Evolutionary conservation across 2,113 vertebrate species (phyloP).

Genomic region (Gobius niger): DNA sequence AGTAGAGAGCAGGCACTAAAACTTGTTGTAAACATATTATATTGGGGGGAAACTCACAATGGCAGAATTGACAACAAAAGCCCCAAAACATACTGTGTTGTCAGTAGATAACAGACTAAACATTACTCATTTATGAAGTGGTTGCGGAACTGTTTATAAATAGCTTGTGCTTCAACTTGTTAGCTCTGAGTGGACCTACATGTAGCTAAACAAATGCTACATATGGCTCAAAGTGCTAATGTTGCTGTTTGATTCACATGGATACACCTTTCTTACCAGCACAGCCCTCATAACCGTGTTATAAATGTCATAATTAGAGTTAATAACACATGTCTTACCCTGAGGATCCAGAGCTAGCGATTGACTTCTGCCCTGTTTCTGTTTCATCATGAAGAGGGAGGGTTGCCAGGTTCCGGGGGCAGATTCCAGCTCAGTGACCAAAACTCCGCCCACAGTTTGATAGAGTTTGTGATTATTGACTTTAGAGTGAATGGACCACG

Average conservation of each 20-base stretch:
- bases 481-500: not conserved
- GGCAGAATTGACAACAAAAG: not conserved
- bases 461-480: not conserved
- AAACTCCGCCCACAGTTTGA: not conserved
- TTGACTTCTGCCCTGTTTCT: slow-evolving; percentile 30
- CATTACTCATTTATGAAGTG: too few relatives aligned
- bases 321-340: slow-evolving; percentile 32
- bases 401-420: not conserved
- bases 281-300: not conserved
- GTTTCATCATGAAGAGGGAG: slow-evolving; percentile 2
- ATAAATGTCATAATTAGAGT: not conserved
- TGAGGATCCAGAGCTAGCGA: slow-evolving; percentile 15
- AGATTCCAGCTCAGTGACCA: not conserved
- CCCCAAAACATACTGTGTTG: not conserved
- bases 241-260: not conserved
- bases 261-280: not conserved
- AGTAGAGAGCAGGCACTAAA: not conserved
- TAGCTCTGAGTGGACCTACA: slow-evolving; percentile 29
- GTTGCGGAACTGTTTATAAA: not conserved
- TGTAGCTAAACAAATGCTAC: slow-evolving; percentile 32
- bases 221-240: not conserved
- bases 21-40: too few relatives aligned
- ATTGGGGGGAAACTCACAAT: not conserved
- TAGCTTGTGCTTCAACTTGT: not conserved
- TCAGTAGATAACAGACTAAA: not conserved